These are phyloP conservation scores for Campaea margaritaria DNA, from an alignment of 2,888 invertebrate species.

Conservation along the genomic window DNA sequence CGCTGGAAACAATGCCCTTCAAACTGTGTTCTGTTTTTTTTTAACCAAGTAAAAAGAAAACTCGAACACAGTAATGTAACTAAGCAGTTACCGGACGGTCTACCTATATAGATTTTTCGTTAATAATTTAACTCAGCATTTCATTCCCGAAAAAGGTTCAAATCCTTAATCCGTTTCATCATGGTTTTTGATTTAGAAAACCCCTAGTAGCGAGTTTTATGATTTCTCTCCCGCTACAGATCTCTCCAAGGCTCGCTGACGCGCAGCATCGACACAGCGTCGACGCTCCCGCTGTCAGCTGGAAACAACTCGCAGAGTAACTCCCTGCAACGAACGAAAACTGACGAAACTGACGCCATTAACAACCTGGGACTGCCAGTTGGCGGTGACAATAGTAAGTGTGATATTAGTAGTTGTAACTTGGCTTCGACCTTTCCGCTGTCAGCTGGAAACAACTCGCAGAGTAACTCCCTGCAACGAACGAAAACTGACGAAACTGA, in stretches of 20 bases:
- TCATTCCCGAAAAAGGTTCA: too few species aligned
- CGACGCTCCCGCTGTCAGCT: constrained; percentile 73
- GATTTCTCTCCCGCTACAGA: constrained; percentile 45
- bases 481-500: constrained; percentile 74
- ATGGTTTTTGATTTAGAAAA: too few species aligned
- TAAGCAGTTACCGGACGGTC: too few species aligned
- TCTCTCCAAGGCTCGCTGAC: constrained; percentile 80
- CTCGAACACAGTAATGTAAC: too few species aligned
- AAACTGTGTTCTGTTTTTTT: too few species aligned
- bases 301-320: constrained; percentile 76
- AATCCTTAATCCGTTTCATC: too few species aligned
- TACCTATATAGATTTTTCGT: too few species aligned
- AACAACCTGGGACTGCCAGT: constrained; percentile 76
- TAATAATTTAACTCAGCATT: too few species aligned
- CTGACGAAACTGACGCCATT: constrained; percentile 75
- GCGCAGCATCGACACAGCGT: constrained; percentile 78
- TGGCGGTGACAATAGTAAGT: constrained; percentile 58
- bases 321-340: constrained; percentile 75
- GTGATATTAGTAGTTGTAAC: too few species aligned
- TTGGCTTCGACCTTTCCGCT: constrained; percentile 74
- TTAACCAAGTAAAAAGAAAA: too few species aligned
- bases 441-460: constrained; percentile 73
- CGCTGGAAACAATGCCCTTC: too few species aligned
- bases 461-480: constrained; percentile 77
- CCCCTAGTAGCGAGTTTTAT: too few species aligned